Conservation (phyloP, 2,797 vertebrate species). For the Karalla daura region DNA sequence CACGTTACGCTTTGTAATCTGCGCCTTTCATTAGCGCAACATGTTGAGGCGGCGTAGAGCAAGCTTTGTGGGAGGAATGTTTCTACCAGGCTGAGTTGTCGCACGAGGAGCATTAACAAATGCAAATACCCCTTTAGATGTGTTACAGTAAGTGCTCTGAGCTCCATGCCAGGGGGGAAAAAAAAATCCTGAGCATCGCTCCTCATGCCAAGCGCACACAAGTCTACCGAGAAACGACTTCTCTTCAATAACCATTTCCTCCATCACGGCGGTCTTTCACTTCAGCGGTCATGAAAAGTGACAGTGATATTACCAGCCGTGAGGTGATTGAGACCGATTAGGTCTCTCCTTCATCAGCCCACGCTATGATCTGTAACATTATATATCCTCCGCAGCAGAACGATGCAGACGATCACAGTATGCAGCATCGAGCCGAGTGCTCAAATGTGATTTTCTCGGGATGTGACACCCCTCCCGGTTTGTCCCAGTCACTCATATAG, state of each 20-base stretch:
- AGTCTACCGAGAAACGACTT: constrained; percentile 49
- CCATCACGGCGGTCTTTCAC: constrained; percentile 49
- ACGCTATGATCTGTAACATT: constrained; percentile 51
- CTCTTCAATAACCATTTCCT: constrained; percentile 53
- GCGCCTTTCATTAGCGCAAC: constrained; percentile 7
- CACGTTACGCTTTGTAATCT: constrained; percentile 17
- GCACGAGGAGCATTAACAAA: constrained; percentile 11
- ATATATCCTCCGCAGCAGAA: constrained; percentile 20
- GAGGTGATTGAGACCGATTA: constrained; percentile 59
- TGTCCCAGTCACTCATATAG: constrained; percentile 28
- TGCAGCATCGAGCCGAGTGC: constrained; percentile 15
- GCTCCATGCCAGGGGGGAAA: constrained; percentile 36
- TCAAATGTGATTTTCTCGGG: constrained; percentile 3
- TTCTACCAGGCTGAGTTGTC: neutral
- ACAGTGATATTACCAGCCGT: constrained; percentile 47
- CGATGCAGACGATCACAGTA: constrained; percentile 35
- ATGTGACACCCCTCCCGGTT: neutral
- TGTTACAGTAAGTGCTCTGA: constrained; percentile 18
- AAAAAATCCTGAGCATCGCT: neutral
- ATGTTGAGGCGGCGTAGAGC: constrained; percentile 6
- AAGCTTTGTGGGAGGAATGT: neutral
- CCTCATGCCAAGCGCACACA: constrained; percentile 16
- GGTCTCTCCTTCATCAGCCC: constrained; percentile 31
- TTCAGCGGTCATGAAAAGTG: constrained; percentile 55
- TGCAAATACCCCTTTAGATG: constrained; percentile 19